A percentile compares a stretch with the other conserved stretches of the same genome.
phyloP scores from a whole-genome alignment of 1,140 invertebrate genomes.

The Harpegnathos saltator region DNA sequence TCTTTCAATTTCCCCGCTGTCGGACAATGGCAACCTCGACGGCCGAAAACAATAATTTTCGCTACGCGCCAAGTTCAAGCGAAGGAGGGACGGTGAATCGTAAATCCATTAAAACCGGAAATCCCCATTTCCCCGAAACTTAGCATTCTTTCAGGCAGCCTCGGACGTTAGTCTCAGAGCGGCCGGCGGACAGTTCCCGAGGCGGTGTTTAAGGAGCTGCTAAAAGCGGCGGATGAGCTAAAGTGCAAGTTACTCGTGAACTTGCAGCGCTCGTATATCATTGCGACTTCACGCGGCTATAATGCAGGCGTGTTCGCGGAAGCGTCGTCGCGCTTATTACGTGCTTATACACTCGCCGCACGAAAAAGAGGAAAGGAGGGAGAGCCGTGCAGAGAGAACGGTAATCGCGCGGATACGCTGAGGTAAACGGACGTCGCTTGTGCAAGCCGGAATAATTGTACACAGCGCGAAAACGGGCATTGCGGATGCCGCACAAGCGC shows the following conservation, averaged over 20 bases:
- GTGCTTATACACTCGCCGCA: not conserved
- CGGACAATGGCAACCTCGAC: not conserved
- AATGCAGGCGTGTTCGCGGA: slow-evolving; percentile 4
- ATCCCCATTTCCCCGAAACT: slow-evolving; percentile 49
- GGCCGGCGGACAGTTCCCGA: slow-evolving; percentile 43
- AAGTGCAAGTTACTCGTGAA: slow-evolving; percentile 57
- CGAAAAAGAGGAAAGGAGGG: not conserved
- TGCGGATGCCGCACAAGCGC: too few species aligned
- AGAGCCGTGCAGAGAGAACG: not conserved
- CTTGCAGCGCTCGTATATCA: slow-evolving; percentile 49
- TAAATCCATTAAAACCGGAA: slow-evolving; percentile 21
- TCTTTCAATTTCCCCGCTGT: too few species aligned
- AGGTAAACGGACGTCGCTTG: not conserved
- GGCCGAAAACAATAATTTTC: not conserved
- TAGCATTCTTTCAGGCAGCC: slow-evolving; percentile 20
- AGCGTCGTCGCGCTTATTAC: slow-evolving; percentile 6
- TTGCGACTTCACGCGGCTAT: slow-evolving; percentile 34
- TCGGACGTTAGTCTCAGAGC: slow-evolving; percentile 27
- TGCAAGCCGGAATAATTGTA: too few species aligned
- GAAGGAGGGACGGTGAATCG: not conserved
- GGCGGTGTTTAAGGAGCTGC: slow-evolving; percentile 51
- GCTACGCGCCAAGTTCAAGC: too few species aligned
- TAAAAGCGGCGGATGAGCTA: slow-evolving; percentile 45
- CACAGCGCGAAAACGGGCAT: too few species aligned
- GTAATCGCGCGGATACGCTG: not conserved